These are phyloP conservation scores for Hemicordylus capensis DNA, from an alignment of 2,113 vertebrate species.

Conservation along the genomic window DNA sequence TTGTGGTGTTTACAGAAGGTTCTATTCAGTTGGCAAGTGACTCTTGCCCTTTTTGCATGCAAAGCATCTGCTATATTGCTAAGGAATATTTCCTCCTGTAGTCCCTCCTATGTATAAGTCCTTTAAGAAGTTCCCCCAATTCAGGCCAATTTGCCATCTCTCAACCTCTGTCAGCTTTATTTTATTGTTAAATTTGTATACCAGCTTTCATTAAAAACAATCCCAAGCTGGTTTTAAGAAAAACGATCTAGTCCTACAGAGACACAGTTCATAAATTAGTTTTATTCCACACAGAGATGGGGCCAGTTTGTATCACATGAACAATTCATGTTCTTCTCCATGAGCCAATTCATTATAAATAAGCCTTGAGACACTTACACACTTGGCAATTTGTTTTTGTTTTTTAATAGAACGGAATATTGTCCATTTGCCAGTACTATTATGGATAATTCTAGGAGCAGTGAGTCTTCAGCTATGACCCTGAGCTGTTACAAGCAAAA, in stretches of 20 bases:
- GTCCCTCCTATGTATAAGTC: too few relatives aligned
- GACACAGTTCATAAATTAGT: background rate
- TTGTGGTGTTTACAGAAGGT: too few relatives aligned
- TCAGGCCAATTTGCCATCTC: background rate
- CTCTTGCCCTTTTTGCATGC: too few relatives aligned
- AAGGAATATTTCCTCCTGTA: too few relatives aligned
- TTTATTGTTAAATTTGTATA: too few relatives aligned
- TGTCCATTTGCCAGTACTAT: background rate
- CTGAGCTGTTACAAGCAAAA: constrained; percentile 3
- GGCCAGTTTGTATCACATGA: background rate
- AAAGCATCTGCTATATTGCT: too few relatives aligned
- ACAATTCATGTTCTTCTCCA: background rate
- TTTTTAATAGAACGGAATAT: background rate
- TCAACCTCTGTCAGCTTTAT: background rate
- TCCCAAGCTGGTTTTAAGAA: background rate
- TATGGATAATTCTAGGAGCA: constrained; percentile 10
- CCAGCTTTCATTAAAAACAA: too few relatives aligned
- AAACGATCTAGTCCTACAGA: background rate
- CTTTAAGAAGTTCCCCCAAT: too few relatives aligned
- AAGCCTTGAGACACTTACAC: background rate
- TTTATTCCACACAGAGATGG: background rate
- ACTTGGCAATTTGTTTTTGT: background rate
- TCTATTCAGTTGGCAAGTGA: too few relatives aligned
- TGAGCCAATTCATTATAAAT: background rate
- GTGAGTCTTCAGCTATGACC: constrained; percentile 67